phyloP scores from a whole-genome alignment of 1,140 invertebrate genomes.

The Eriocheir sinensis region DNA sequence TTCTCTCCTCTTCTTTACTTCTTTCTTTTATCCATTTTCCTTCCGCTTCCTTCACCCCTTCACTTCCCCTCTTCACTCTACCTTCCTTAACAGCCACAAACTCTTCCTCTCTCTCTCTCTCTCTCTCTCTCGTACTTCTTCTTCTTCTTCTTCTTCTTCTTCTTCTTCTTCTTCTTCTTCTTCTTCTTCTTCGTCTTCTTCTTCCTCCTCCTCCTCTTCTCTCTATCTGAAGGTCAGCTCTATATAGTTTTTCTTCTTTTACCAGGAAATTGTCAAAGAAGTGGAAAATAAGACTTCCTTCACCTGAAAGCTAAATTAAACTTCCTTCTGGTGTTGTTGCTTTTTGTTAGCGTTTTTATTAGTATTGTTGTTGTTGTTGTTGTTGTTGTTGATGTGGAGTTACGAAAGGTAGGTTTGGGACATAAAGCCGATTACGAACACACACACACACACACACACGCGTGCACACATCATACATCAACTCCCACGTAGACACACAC shows the following conservation, averaged over 20 bases:
- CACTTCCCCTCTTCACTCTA: background rate
- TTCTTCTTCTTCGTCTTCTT: background rate
- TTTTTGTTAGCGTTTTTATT: too few relatives aligned
- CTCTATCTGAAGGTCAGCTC: background rate
- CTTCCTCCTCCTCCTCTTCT: too few relatives aligned
- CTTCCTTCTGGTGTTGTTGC: too few relatives aligned
- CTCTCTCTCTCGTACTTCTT: background rate
- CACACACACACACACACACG: too few relatives aligned
- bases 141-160: background rate
- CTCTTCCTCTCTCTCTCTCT: background rate
- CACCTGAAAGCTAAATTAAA: too few relatives aligned
- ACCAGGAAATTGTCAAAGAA: background rate
- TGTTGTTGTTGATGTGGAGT: too few relatives aligned
- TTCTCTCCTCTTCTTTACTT: background rate
- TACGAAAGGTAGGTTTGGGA: too few relatives aligned
- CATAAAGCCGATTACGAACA: too few relatives aligned
- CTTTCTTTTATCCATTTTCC: too few relatives aligned
- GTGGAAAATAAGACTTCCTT: conserved; percentile 6
- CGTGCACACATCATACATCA: background rate
- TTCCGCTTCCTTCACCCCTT: background rate
- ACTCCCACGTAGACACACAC: background rate
- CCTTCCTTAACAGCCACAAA: background rate
- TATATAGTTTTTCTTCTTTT: background rate
- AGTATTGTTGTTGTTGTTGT: too few relatives aligned
- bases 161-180: background rate